Conservation (phyloP, 1,140 invertebrate species). For the Aradophagus sp. region DNA sequence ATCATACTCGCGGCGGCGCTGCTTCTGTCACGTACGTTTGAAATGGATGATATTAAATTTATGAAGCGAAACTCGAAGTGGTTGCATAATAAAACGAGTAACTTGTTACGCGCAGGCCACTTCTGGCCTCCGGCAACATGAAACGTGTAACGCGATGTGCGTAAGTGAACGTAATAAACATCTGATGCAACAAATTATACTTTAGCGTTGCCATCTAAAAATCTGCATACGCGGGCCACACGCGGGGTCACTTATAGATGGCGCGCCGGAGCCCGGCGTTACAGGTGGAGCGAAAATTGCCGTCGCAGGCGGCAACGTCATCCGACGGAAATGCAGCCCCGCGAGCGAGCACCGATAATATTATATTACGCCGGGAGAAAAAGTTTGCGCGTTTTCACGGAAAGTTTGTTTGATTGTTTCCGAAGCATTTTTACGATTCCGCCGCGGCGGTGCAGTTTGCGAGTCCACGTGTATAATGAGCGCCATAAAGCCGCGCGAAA, state of each 20-base stretch:
- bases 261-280: too few relatives aligned
- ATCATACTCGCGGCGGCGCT: conserved; percentile 26
- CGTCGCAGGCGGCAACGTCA: too few relatives aligned
- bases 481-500: conserved; percentile 39
- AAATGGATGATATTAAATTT: conserved; percentile 52
- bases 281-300: too few relatives aligned
- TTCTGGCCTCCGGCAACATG: conserved; percentile 24
- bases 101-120: conserved; percentile 46
- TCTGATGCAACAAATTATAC: conserved; percentile 37
- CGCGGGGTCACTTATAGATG: not conserved
- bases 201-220: conserved; percentile 28
- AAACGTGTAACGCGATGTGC: conserved; percentile 44
- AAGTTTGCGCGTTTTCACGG: conserved; percentile 30
- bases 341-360: too few relatives aligned
- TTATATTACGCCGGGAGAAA: too few relatives aligned
- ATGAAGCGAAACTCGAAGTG: conserved; percentile 47
- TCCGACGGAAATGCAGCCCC: too few relatives aligned
- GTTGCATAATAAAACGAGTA: conserved; percentile 56
- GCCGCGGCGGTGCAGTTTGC: conserved; percentile 16
- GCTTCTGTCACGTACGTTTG: conserved; percentile 44
- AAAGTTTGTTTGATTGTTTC: conserved; percentile 43
- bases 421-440: conserved; percentile 27
- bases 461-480: conserved; percentile 34
- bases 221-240: conserved; percentile 2
- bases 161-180: conserved; percentile 48